These are phyloP conservation scores for Vannuccia rotundouncinata DNA, from an alignment of 2,888 invertebrate genomes.

Conservation along the genomic window DNA sequence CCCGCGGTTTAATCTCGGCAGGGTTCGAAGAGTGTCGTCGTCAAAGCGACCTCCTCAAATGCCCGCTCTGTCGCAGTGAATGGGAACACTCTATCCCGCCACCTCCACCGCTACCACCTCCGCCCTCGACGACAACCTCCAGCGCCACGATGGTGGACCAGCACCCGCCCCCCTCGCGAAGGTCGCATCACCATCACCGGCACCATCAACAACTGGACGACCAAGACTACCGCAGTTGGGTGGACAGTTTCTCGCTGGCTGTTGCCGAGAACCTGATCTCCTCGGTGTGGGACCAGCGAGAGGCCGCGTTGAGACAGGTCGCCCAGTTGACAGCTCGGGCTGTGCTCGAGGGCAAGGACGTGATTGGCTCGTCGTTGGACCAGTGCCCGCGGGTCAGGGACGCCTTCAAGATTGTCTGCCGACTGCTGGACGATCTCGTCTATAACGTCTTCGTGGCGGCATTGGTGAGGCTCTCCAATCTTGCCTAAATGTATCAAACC, in stretches of 20 bases:
- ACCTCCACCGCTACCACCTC: neutral
- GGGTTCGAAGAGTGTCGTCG: slow-evolving; percentile 57
- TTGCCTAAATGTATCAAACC: too few relatives aligned
- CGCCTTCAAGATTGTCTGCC: slow-evolving; percentile 43
- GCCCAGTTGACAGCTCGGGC: slow-evolving; percentile 37
- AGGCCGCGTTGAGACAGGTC: slow-evolving; percentile 52
- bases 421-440: slow-evolving; percentile 57
- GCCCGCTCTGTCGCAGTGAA: slow-evolving; percentile 56
- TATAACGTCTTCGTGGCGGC: slow-evolving; percentile 58
- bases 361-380: slow-evolving; percentile 44
- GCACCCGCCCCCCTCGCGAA: neutral
- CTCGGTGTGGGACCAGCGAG: slow-evolving; percentile 56
- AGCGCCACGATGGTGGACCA: neutral
- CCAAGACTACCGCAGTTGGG: neutral
- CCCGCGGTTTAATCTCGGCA: too few relatives aligned
- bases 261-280: slow-evolving; percentile 49
- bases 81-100: slow-evolving; percentile 44
- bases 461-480: too few relatives aligned
- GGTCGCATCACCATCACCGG: neutral
- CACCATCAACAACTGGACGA: neutral
- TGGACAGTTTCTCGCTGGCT: neutral
- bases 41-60: slow-evolving; percentile 53
- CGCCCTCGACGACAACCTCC: neutral
- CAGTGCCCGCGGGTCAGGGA: slow-evolving; percentile 42
- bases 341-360: slow-evolving; percentile 43